Conservation (phyloP, 2,113 vertebrate genomes). For the Rhizomys pruinosus region DNA sequence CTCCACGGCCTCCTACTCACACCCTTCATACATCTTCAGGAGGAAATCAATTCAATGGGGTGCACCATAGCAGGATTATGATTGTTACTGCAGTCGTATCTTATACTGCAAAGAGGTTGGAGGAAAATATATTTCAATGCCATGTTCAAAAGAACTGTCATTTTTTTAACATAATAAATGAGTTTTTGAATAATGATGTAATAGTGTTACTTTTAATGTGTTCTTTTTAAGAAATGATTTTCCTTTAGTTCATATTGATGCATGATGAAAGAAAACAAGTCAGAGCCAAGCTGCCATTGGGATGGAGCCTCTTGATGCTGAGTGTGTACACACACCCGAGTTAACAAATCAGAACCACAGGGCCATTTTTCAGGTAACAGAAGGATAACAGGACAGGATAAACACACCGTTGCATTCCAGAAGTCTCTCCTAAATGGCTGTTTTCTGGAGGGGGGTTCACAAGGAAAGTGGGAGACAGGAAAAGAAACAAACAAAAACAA, state of each 20-base stretch:
- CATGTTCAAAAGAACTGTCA: slow-evolving; percentile 80
- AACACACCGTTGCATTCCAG: not conserved
- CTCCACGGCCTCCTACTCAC: slow-evolving; percentile 6
- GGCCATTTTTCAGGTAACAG: not conserved
- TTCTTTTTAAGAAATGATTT: slow-evolving; percentile 50
- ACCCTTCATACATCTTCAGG: slow-evolving; percentile 69
- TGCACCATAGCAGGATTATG: slow-evolving; percentile 46
- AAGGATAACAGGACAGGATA: not conserved
- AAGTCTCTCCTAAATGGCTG: not conserved
- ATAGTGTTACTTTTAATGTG: slow-evolving; percentile 34
- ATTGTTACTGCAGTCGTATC: slow-evolving; percentile 78
- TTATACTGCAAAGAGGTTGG: slow-evolving; percentile 77
- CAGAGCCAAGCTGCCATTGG: not conserved
- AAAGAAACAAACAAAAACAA: not conserved
- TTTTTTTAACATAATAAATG: slow-evolving; percentile 61
- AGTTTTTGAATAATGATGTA: slow-evolving; percentile 61
- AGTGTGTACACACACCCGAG: not conserved
- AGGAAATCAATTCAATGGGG: slow-evolving; percentile 84
- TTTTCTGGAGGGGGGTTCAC: not conserved
- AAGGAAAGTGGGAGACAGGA: slow-evolving; percentile 5
- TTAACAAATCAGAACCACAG: not conserved
- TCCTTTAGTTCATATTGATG: slow-evolving; percentile 13
- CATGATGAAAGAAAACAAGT: not conserved
- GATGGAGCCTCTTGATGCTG: not conserved
- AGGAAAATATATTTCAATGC: slow-evolving; percentile 85